Evolutionary conservation across 2,888 invertebrate species (phyloP).

Genomic region (Coelogynopora nodosa): DNA sequence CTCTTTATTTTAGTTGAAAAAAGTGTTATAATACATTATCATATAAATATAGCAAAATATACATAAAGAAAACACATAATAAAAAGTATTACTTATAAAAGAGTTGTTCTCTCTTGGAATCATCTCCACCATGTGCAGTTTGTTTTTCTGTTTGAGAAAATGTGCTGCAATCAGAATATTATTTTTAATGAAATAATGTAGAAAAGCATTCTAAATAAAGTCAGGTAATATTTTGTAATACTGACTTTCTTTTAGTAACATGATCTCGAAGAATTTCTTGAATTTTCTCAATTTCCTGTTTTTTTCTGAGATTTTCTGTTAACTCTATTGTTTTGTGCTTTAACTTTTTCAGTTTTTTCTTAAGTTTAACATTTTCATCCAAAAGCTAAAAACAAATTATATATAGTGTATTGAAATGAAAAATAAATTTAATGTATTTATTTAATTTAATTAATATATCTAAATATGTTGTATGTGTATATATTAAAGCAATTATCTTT

Average conservation of each 20-base stretch:
- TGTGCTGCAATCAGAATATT: background rate
- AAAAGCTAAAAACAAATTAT: background rate
- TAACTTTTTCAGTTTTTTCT: slow-evolving; percentile 12
- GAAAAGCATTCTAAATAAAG: background rate
- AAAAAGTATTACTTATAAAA: slow-evolving; percentile 2
- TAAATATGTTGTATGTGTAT: background rate
- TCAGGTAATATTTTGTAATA: background rate
- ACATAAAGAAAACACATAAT: too few species aligned
- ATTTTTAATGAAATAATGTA: background rate
- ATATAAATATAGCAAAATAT: too few species aligned
- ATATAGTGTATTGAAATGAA: background rate
- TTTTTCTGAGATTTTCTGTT: background rate
- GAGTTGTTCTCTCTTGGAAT: background rate
- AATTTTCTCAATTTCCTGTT: slow-evolving; percentile 30
- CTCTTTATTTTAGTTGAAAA: background rate
- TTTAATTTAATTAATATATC: background rate
- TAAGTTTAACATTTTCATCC: slow-evolving; percentile 23
- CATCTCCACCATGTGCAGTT: background rate
- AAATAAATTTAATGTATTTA: background rate
- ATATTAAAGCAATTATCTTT: too few species aligned
- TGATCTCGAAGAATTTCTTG: slow-evolving; percentile 33
- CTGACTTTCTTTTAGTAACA: slow-evolving; percentile 29
- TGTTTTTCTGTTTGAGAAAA: slow-evolving; percentile 10
- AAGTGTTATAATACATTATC: too few species aligned
- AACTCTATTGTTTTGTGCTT: background rate